These are phyloP conservation scores for Heterocephalus glaber DNA, from an alignment of 2,113 vertebrate genomes.

Conservation along the genomic window DNA sequence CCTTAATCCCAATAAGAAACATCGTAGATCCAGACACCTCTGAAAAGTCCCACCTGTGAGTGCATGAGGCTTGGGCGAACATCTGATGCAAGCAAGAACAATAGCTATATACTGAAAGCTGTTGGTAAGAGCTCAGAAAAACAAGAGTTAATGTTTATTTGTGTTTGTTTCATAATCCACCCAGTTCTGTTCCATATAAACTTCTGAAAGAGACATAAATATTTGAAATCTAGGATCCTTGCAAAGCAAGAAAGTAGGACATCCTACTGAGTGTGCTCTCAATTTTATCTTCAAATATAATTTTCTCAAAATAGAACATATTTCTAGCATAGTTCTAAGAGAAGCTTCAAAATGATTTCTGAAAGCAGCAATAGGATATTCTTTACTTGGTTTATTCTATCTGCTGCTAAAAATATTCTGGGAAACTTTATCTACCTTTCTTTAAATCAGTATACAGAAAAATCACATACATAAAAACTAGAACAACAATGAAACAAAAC, in stretches of 20 bases:
- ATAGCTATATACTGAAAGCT: not conserved
- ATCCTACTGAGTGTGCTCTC: not conserved
- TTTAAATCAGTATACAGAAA: not conserved
- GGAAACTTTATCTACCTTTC: not conserved
- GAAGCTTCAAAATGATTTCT: not conserved
- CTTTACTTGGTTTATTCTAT: not conserved
- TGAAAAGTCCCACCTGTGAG: not conserved
- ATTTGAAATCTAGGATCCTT: not conserved
- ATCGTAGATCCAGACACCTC: not conserved
- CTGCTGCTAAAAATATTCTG: not conserved
- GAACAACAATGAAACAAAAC: not conserved
- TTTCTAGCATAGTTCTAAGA: not conserved
- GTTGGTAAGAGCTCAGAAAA: not conserved
- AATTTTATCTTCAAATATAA: slow-evolving; percentile 20
- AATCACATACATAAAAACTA: not conserved
- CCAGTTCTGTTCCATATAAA: not conserved
- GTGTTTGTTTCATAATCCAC: not conserved
- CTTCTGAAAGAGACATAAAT: not conserved
- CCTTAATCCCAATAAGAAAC: not conserved
- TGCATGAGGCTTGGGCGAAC: not conserved
- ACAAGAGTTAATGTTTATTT: not conserved
- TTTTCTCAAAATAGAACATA: not conserved
- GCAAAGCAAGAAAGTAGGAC: not conserved
- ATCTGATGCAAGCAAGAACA: not conserved
- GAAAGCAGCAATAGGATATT: not conserved